A percentile compares a stretch with the other conserved stretches of the same genome.
Evolutionary conservation across 2,888 invertebrate genomes (phyloP).

Genomic region (Drosophila bunnanda): DNA sequence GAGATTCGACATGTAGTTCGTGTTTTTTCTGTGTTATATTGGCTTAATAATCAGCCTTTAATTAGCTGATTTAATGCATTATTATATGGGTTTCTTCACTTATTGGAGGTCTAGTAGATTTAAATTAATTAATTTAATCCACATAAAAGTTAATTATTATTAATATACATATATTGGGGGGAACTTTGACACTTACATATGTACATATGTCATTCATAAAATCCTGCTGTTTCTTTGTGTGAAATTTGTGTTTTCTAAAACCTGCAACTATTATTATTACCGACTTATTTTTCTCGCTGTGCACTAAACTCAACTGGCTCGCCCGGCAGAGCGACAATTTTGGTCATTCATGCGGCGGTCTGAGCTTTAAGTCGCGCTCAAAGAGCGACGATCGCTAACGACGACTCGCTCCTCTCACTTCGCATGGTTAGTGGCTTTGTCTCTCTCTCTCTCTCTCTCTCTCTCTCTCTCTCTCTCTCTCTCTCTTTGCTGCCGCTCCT

Average conservation of each 20-base stretch:
- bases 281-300: slow-evolving; percentile 3
- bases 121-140: too few relatives aligned
- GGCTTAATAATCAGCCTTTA: background rate
- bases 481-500: background rate
- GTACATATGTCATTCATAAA: too few relatives aligned
- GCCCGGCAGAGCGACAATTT: slow-evolving; percentile 32
- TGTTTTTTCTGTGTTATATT: background rate
- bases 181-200: too few relatives aligned
- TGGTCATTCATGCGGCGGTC: slow-evolving; percentile 50
- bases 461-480: too few relatives aligned
- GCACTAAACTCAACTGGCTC: background rate
- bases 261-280: too few relatives aligned
- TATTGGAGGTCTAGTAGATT: too few relatives aligned
- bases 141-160: too few relatives aligned
- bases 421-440: background rate
- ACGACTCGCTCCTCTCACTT: slow-evolving; percentile 5
- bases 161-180: too few relatives aligned
- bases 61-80: background rate
- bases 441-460: too few relatives aligned
- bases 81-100: background rate
- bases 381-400: slow-evolving; percentile 10
- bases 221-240: too few relatives aligned
- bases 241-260: too few relatives aligned
- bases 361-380: slow-evolving; percentile 11
- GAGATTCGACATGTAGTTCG: background rate